phyloP scores from a whole-genome alignment of 2,113 vertebrate genomes.

The Electrona antarctica region DNA sequence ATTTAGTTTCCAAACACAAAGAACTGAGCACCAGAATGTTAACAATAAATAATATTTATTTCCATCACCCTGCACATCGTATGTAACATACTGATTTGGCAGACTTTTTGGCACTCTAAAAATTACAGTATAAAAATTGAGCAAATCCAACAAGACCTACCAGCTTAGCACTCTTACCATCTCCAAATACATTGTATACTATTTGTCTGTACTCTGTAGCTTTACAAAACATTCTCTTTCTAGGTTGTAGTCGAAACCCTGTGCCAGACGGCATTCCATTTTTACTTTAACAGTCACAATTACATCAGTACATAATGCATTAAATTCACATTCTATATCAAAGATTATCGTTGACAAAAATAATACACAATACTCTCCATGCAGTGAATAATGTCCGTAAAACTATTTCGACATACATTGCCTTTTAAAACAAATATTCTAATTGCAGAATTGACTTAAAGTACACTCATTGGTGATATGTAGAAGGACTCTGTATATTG shows the following conservation, averaged over 20 bases:
- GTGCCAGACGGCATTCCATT: not conserved
- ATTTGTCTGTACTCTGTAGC: not conserved
- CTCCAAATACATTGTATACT: slow-evolving; percentile 11
- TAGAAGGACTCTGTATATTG: not conserved
- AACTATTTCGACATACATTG: slow-evolving; percentile 9
- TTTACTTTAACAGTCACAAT: not conserved
- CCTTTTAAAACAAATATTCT: not conserved
- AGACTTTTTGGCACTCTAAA: slow-evolving; percentile 22
- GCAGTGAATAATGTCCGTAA: slow-evolving; percentile 7
- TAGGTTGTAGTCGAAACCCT: not conserved
- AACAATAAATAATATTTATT: slow-evolving; percentile 63
- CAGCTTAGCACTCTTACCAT: not conserved
- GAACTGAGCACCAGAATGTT: not conserved
- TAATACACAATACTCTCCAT: not conserved
- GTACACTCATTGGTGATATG: too few relatives aligned
- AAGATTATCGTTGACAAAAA: slow-evolving; percentile 1
- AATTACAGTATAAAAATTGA: slow-evolving; percentile 49
- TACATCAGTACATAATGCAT: slow-evolving; percentile 2
- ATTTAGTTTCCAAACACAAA: not conserved
- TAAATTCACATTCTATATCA: slow-evolving; percentile 1
- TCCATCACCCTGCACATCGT: slow-evolving; percentile 42
- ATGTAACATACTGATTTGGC: slow-evolving; percentile 36
- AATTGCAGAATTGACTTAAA: not conserved
- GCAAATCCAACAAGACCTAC: slow-evolving; percentile 19
- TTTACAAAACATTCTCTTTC: slow-evolving; percentile 6